Evolutionary conservation across 2,888 invertebrate genomes (phyloP), one percentile per base, ranked within the genome.

Genomic region (Coremacera marginata): DNA sequence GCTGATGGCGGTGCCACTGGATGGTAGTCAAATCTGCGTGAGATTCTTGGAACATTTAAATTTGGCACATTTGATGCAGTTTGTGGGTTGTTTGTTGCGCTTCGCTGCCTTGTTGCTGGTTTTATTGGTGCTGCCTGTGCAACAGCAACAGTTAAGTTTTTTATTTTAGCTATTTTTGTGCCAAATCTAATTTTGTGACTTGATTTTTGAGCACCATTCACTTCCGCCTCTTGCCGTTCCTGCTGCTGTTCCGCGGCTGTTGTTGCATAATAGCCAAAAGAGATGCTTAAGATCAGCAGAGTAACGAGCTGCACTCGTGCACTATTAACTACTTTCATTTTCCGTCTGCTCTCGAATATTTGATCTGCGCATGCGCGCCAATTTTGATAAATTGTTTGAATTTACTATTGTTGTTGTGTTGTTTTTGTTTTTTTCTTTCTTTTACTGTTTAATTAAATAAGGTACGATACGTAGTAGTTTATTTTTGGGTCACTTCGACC

Each of bases 311-410:
- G 78, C 77, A 80, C 51, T 75, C 80, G 76, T 70, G 76, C 79
- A 75, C 70, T 82, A 67, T 68, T 67, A 70, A 70, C 55, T 67
- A 79, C 77, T 75, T 78, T 77, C 83, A 85, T 80, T 80, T 84
- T 77, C 82, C 82, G 82, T 51, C 19, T 52, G 22, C 52, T 34
- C 37, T 22, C 27, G 55, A 34, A 14, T n/a, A n/a, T 19, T 70
- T 25, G 70, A 72, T 75, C 63, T 70, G 27, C 31, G 62, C 55
- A 60, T 52, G 37, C 67, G 62, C 49, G 34, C 34, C 16, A 34
- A 34, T 19, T 57, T 8, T 60, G 55, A 44, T 68, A 49, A 67
- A 31, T 63, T 63, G 27, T 31, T 27, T 37, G 7, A 5, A 31
- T 5, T 31, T 4, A 31, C 31, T 31, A 31, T 4, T 5, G 3